phyloP scores from a whole-genome alignment of 2,888 invertebrate species.

The Nemapogon koenigi region DNA sequence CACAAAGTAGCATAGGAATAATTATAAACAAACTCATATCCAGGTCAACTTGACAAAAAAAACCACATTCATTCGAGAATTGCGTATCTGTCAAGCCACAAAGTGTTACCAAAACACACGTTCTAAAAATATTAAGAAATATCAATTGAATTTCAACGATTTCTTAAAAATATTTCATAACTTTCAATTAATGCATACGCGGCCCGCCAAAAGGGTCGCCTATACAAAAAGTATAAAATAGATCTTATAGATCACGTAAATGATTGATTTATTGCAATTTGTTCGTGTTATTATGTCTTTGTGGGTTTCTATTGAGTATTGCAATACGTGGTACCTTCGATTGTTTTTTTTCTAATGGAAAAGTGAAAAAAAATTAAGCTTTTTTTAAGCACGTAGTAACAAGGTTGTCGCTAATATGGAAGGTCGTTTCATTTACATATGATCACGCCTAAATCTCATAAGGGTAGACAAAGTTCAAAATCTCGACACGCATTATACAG shows the following conservation, averaged over 20 bases:
- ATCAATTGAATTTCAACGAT: conserved; percentile 47
- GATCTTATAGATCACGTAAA: conserved; percentile 34
- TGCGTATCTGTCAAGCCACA: too few species aligned
- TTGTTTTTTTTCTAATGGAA: conserved; percentile 11
- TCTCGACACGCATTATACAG: too few species aligned
- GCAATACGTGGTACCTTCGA: conserved; percentile 17
- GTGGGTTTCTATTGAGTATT: conserved; percentile 29
- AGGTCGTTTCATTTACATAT: too few species aligned
- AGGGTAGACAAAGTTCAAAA: too few species aligned
- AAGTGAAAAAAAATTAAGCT: background rate
- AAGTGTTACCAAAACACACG: too few species aligned
- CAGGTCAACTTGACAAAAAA: too few species aligned
- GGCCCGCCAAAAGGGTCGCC: conserved; percentile 2
- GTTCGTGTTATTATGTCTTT: conserved; percentile 33
- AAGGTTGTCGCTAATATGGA: too few species aligned
- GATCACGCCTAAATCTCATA: too few species aligned
- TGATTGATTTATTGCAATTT: conserved; percentile 54
- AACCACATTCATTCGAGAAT: too few species aligned
- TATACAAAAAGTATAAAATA: conserved; percentile 6
- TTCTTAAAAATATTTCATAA: conserved; percentile 52
- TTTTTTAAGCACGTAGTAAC: conserved; percentile 1
- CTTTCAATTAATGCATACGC: conserved; percentile 15
- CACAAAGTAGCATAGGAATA: too few species aligned
- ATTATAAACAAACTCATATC: too few species aligned
- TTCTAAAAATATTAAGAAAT: too few species aligned